Base-by-base conservation (phyloP, 2,797 vertebrate genomes). In the Ispidina picta region DNA sequence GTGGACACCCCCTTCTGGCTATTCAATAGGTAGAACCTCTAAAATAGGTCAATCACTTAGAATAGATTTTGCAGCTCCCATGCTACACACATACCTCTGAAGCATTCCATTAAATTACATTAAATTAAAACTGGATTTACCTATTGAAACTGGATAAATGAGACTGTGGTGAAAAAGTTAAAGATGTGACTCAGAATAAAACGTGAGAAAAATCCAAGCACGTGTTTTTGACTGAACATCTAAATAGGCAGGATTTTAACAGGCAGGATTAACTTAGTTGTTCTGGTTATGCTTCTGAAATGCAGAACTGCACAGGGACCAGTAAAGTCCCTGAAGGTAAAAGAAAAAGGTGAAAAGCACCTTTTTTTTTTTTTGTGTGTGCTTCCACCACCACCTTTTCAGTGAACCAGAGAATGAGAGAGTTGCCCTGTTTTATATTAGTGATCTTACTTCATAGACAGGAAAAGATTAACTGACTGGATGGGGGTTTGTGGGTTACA, bases 1-100 rank as follows among this genome's bases (percentile, higher is more conserved):
- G 9, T 39, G 64, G 76, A 86, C 80, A 90, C 37, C 43, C 59
- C 70, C 80, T 95, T 75, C 91, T 96, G 92, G 74, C 33, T 49
- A 13, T 20, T 71, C 31, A 26, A 55, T 35, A 37, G 54, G 33
- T 43, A 77, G 55, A 71, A 79, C 43, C 60, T 65, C 64, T 31
- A 60, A 65, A 85, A 46, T 26, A 72, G 49, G 28, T 62, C 2
- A 7, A 72, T 43, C 4, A 3, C 19, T 60, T 35, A 65, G 56
- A n/a, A 73, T n/a, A 25, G 19, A 41, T 15, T 26, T 51, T 63
- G 11, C 4, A 44, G 48, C 9, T 13, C 15, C 43, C 52, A 3
- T 8, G 6, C 10, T 20, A 8, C 17, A 22, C 15, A 8, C 4
- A 5, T 19, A 17, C 29, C 16, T 72, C 33, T 65, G 60, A 52